Base-by-base conservation (phyloP, 2,113 vertebrate species). In the Corapipo altera region DNA sequence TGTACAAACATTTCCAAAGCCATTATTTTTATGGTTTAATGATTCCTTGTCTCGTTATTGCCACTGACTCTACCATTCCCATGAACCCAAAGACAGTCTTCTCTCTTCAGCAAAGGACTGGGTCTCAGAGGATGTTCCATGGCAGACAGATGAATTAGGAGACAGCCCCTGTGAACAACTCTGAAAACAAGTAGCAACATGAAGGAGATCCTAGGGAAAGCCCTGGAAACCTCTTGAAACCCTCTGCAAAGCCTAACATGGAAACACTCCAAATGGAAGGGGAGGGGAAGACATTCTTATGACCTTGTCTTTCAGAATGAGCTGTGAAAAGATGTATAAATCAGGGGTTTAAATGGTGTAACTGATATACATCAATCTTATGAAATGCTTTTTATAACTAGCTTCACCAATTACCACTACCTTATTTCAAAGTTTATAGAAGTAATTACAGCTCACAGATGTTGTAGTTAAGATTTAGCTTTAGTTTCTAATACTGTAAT, bases 401-500 rank as follows among this genome's bases (percentile, higher is more conserved):
- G 35, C 67, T 95, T 88, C 77, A 82, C 85, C 88, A 88, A 88
- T 88, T 88, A 70, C 66, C 80, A 65, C 37, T 41, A 69, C 33
- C 17, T 61, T 88, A 88, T 82, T 96, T 88, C 85, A 79, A 89
- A 64, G 54, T 88, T 90, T 82, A 85, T 37, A 57, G 85, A 15
- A 41, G 74, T 58, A 93, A 91, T 88, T 91, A 90, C 22, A 88
- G 62, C 37, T 84, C 62, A 69, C 1, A 91, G 67, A 92, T 78
- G 46, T 12, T 82, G 52, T n/a, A 85, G 66, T 87, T 91, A 79
- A 94, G 62, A 93, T 90, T 93, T 82, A 83, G 66, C 41, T 37
- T 39, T 90, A 77, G 35, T 26, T 93, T 33, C 49, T 94, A 93
- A 78, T 78, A 93, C 27, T 37, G 5, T 44, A 85, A 94, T 89